Evolutionary conservation across 1,140 invertebrate genomes (phyloP).

Genomic region (Acyrthosiphon pisum): DNA sequence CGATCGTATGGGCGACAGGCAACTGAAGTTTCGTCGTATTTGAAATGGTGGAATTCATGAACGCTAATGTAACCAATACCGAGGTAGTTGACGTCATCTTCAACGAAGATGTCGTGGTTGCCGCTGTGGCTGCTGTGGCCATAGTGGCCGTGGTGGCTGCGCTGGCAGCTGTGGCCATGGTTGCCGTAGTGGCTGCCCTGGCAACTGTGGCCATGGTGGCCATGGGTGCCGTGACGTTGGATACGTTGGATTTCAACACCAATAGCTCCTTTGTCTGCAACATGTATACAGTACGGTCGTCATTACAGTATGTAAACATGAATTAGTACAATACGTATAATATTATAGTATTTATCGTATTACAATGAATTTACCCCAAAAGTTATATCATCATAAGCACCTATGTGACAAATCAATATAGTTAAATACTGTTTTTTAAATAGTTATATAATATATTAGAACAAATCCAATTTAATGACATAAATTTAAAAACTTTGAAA

Average conservation of each 20-base stretch:
- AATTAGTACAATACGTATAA: not conserved
- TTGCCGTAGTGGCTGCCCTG: not conserved
- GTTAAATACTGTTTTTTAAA: too few relatives aligned
- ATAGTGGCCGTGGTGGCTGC: not conserved
- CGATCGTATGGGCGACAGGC: not conserved
- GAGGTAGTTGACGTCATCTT: not conserved
- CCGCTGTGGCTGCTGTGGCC: not conserved
- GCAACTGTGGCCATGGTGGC: not conserved
- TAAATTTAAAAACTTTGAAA: too few relatives aligned
- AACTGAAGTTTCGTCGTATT: not conserved
- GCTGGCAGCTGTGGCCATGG: too few relatives aligned
- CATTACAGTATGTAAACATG: not conserved
- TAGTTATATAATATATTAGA: too few relatives aligned
- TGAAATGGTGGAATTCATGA: not conserved
- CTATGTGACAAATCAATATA: too few relatives aligned
- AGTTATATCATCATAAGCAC: too few relatives aligned
- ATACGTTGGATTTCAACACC: not conserved
- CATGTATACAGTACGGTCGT: not conserved
- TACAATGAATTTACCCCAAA: too few relatives aligned
- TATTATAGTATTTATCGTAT: too few relatives aligned
- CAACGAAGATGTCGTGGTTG: not conserved
- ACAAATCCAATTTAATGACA: too few relatives aligned
- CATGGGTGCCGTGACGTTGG: not conserved
- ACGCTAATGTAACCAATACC: not conserved
- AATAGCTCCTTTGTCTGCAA: slow-evolving; percentile 37